Evolutionary conservation across 2,113 vertebrate genomes (phyloP).

Genomic region (Macquaria australasica): DNA sequence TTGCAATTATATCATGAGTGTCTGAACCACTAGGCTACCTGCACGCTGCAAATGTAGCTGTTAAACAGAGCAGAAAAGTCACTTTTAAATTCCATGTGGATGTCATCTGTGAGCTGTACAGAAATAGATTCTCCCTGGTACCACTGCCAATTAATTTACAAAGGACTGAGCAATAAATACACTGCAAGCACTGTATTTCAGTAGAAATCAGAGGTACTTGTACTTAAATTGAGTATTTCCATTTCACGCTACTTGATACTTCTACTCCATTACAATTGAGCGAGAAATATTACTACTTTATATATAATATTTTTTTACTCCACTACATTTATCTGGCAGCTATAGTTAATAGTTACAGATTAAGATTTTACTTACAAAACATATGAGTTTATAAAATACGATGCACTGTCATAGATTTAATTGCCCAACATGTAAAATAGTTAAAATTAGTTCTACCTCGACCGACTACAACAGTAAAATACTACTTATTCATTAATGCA

Average conservation of each 20-base stretch:
- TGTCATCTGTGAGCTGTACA: constrained; percentile 26
- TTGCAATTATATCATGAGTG: not conserved
- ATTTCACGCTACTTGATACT: not conserved
- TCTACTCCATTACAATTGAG: not conserved
- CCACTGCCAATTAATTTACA: constrained; percentile 27
- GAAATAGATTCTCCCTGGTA: constrained; percentile 14
- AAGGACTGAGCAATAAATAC: constrained; percentile 2
- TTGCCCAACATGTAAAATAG: not conserved
- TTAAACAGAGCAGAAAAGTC: constrained; percentile 58
- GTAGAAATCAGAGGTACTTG: not conserved
- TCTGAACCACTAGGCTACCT: constrained; percentile 20
- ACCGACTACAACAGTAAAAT: not conserved
- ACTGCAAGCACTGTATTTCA: not conserved
- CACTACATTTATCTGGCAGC: not conserved
- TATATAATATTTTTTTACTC: not conserved
- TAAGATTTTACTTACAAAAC: not conserved
- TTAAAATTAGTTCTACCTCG: not conserved
- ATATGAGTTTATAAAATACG: not conserved
- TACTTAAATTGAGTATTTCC: not conserved
- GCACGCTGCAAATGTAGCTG: constrained; percentile 16
- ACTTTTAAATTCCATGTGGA: constrained; percentile 43
- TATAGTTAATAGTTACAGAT: not conserved
- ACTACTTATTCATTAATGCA: not conserved
- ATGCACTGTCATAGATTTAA: not conserved
- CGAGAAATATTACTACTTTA: not conserved